Percentiles rank a stretch among this genome's conserved stretches.
Conservation (phyloP, 2,797 vertebrate genomes). For the Ispidina picta region DNA sequence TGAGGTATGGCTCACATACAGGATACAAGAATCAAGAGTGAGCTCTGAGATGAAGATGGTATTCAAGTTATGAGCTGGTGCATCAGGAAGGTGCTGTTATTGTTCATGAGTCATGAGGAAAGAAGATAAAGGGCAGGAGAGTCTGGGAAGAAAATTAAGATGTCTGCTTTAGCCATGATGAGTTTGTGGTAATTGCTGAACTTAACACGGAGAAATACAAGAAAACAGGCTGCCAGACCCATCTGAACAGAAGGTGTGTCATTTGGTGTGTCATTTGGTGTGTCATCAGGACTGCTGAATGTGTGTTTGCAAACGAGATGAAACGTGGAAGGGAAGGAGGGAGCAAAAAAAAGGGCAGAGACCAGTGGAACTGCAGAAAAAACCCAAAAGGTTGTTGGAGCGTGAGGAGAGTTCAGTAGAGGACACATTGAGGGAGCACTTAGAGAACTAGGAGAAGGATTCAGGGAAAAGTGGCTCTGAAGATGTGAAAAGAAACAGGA, state of each 20-base stretch:
- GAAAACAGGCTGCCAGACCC: neutral
- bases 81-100: neutral
- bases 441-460: neutral
- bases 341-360: neutral
- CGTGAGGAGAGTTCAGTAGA: neutral
- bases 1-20: neutral
- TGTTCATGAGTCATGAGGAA: neutral
- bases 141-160: neutral
- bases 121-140: neutral
- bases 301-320: neutral
- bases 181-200: neutral
- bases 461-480: neutral
- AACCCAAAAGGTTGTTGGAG: neutral
- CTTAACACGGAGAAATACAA: neutral
- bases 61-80: neutral
- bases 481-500: neutral
- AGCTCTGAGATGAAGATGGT: neutral
- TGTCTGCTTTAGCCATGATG: neutral
- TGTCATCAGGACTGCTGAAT: neutral
- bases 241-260: neutral
- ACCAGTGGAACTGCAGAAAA: neutral
- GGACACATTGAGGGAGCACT: neutral
- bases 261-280: neutral
- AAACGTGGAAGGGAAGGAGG: neutral
- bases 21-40: neutral